Base-by-base conservation (phyloP, 1,140 invertebrate species). In the Eueides isabella region DNA sequence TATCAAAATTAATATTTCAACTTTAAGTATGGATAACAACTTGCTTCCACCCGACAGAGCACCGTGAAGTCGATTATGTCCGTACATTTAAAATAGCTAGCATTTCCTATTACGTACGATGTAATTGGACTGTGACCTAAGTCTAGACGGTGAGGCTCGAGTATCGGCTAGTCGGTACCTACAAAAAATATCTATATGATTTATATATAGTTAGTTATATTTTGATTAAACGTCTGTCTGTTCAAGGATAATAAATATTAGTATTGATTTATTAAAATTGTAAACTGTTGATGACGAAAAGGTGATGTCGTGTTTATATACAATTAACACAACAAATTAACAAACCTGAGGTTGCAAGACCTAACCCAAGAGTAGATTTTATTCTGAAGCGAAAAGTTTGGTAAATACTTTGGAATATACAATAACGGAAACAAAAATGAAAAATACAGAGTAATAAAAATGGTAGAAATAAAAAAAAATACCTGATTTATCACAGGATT, bases 91-190 rank as follows among this genome's bases (percentile, higher is more conserved):
- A 44, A 55, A 55, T 26, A 55, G 48, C 48, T 26, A 55, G 48
- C 48, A 55, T 55, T 55, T 55, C 48, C 48, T 55, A 55, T 48
- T 48, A 48, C 41, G 48, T 55, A 55, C 48, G 23, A n/a, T 55
- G 48, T 55, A 55, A 55, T 55, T 55, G 48, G 48, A 55, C 48
- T 55, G 48, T 55, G 48, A 55, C 48, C 48, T 26, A 23, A 55
- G 48, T 55, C 48, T 55, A 55, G 48, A 55, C 48, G 48, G 48
- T 12, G 48, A 55, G 48, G 19, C 48, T 55, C 44, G 48, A 55
- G 23, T 55, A 55, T 55, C 48, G 23, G 19, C 9, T 19, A 55
- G 19, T 26, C 0, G 19, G 7, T 55, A 55, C 19, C 48, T 55
- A 55, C 23, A 55, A 55, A 55, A 55, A 55, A 23, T 23, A 23